These are phyloP conservation scores for Philotrypesis tridentata DNA, from an alignment of 1,140 invertebrate genomes.

Conservation along the genomic window DNA sequence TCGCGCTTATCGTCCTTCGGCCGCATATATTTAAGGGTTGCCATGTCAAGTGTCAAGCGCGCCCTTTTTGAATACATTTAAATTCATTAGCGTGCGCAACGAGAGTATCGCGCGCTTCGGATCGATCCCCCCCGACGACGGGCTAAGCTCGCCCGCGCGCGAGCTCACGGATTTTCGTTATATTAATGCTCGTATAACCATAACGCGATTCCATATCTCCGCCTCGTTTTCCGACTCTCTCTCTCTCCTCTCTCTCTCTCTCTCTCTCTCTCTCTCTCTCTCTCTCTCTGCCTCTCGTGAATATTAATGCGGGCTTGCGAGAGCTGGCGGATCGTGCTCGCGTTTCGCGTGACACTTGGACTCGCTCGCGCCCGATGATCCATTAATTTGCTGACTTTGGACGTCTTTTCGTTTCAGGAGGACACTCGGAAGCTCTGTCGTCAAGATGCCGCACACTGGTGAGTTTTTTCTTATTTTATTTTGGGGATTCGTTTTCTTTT, in stretches of 20 bases:
- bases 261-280: no score
- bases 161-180: neutral
- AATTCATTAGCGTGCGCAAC: slow-evolving; percentile 64
- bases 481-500: neutral
- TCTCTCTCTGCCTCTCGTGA: no score
- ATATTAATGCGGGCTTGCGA: slow-evolving; percentile 6
- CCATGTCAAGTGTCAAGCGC: slow-evolving; percentile 69
- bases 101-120: neutral
- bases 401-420: slow-evolving; percentile 53
- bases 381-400: neutral
- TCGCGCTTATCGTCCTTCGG: slow-evolving; percentile 59
- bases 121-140: neutral
- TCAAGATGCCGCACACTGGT: slow-evolving; percentile 68
- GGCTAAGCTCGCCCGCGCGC: no score
- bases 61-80: slow-evolving; percentile 72
- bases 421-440: slow-evolving; percentile 36
- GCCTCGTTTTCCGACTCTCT: neutral
- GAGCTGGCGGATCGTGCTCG: neutral
- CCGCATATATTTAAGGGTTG: slow-evolving; percentile 69
- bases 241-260: no score
- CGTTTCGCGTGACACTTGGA: no score
- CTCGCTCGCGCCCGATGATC: no score
- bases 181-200: slow-evolving; percentile 13
- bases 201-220: slow-evolving; percentile 41
- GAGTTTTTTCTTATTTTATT: slow-evolving; percentile 50